Percentiles rank a stretch among this genome's conserved stretches.
These are phyloP conservation scores for Sebastes kiyomatsui DNA, from an alignment of 2,797 vertebrate genomes.

Conservation along the genomic window DNA sequence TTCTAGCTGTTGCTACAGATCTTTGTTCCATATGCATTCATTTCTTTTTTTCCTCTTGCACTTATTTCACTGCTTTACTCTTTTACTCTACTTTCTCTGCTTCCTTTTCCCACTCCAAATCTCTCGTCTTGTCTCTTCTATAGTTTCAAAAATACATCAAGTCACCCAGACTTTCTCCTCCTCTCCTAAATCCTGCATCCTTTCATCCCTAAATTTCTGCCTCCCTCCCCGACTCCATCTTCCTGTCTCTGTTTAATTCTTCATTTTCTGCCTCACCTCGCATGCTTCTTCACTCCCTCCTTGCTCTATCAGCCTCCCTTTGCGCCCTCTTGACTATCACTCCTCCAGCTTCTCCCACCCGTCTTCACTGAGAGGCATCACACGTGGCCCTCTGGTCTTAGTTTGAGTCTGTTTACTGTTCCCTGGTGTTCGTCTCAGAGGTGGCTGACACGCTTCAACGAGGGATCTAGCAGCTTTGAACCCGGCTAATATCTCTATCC, in stretches of 20 bases:
- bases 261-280: constrained; percentile 70
- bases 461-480: background rate
- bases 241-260: constrained; percentile 49
- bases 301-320: constrained; percentile 33
- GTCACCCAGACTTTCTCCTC: background rate
- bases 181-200: background rate
- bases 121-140: background rate
- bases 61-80: background rate
- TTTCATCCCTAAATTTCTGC: constrained; percentile 41
- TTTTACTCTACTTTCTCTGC: background rate
- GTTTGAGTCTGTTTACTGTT: constrained; percentile 48
- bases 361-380: constrained; percentile 23
- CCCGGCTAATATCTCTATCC: background rate
- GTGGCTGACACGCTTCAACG: constrained; percentile 13
- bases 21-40: constrained; percentile 18
- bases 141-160: constrained; percentile 7
- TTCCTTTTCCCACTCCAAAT: background rate
- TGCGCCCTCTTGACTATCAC: constrained; percentile 38
- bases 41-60: background rate
- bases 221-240: constrained; percentile 21
- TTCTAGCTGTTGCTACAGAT: constrained; percentile 37
- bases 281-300: constrained; percentile 37
- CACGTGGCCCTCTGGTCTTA: constrained; percentile 24
- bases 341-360: constrained; percentile 46
- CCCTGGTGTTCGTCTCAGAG: constrained; percentile 29